A percentile compares a stretch with the other conserved stretches of the same genome.
These are phyloP conservation scores for Heliconius congener DNA, from an alignment of 1,140 invertebrate species.

Conservation along the genomic window DNA sequence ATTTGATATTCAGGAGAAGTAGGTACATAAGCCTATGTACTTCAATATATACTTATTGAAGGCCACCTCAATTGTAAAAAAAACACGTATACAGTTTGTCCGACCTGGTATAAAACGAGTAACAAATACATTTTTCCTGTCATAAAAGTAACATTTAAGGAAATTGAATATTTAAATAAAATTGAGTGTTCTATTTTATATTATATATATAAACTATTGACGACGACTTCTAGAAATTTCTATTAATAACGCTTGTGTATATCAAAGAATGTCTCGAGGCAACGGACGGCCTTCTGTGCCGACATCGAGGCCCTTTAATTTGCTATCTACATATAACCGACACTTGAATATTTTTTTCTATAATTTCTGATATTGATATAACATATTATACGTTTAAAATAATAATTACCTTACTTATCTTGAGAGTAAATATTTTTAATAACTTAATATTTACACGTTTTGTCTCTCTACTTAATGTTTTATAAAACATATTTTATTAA, in stretches of 20 bases:
- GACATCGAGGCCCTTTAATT: constrained; percentile 68
- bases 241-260: constrained; percentile 60
- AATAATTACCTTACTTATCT: too few species aligned
- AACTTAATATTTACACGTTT: too few species aligned
- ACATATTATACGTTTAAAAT: background rate
- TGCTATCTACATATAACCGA: constrained; percentile 45
- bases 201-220: background rate
- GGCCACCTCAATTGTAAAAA: constrained; percentile 25
- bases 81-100: constrained; percentile 6
- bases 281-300: constrained; percentile 52
- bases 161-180: background rate
- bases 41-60: constrained; percentile 35
- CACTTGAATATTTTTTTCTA: background rate
- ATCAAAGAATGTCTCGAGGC: constrained; percentile 58
- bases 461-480: too few species aligned
- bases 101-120: background rate
- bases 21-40: constrained; percentile 16
- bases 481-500: too few species aligned
- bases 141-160: background rate
- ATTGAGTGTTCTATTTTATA: background rate
- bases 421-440: too few species aligned
- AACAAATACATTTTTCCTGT: background rate
- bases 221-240: constrained; percentile 67
- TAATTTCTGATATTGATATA: background rate
- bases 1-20: constrained; percentile 43